A percentile compares a stretch with the other conserved stretches of the same genome.
phyloP scores from a whole-genome alignment of 2,797 vertebrate species.

The Chrysolophus pictus region DNA sequence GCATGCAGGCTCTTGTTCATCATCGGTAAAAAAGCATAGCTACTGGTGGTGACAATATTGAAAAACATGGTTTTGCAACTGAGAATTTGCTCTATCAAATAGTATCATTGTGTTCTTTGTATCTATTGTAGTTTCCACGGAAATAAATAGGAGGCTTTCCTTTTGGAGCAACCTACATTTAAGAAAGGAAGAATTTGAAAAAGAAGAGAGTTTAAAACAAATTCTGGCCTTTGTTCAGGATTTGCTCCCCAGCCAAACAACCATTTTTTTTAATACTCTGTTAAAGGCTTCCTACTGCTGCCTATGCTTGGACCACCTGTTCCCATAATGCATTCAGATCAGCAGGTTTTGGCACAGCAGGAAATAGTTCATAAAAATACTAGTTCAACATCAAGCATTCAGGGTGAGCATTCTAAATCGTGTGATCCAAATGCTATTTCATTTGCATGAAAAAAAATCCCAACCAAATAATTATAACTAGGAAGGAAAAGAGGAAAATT shows the following conservation, averaged over 20 bases:
- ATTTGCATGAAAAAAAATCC: background rate
- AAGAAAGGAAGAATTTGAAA: background rate
- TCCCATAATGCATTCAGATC: constrained; percentile 56
- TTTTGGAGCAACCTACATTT: background rate
- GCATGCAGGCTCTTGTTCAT: background rate
- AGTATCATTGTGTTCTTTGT: too few relatives aligned
- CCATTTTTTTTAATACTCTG: constrained; percentile 31
- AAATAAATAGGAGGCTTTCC: background rate
- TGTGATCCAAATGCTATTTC: background rate
- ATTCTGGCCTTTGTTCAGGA: background rate
- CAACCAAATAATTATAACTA: background rate
- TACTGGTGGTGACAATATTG: background rate
- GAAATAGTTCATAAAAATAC: constrained; percentile 33
- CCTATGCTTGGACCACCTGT: constrained; percentile 64
- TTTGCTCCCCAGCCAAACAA: background rate
- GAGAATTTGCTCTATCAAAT: background rate
- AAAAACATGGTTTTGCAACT: background rate
- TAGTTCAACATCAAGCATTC: background rate
- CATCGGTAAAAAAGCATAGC: background rate
- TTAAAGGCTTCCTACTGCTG: constrained; percentile 64
- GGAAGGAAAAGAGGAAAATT: background rate
- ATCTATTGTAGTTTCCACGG: background rate
- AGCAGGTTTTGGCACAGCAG: constrained; percentile 46
- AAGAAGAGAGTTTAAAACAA: background rate
- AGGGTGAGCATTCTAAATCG: background rate